Conservation (phyloP, 1,140 invertebrate species). For the Samia ricini region DNA sequence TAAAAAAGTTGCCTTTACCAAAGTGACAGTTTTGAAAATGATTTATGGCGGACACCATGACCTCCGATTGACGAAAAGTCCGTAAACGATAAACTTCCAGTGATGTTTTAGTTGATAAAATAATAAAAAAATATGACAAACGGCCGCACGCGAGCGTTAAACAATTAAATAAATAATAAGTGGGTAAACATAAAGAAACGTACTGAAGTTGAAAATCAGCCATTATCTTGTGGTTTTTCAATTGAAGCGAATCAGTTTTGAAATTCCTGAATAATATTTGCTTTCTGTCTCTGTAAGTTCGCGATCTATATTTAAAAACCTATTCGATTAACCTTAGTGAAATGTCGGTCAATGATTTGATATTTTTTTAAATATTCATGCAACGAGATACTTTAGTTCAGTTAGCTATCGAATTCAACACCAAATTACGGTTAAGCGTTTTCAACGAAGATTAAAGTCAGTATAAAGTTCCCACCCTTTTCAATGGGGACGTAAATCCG, state of each 20-base stretch:
- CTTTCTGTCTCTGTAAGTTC: too few relatives aligned
- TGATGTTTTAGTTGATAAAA: not conserved
- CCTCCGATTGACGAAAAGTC: constrained; percentile 15
- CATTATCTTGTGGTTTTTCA: too few relatives aligned
- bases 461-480: constrained; percentile 8
- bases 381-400: not conserved
- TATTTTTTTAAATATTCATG: not conserved
- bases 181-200: too few relatives aligned
- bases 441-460: constrained; percentile 11
- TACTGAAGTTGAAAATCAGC: too few relatives aligned
- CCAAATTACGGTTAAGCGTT: constrained; percentile 11
- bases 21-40: constrained; percentile 43
- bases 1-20: constrained; percentile 39
- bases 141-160: too few relatives aligned
- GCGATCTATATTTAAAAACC: too few relatives aligned
- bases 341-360: too few relatives aligned
- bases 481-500: constrained; percentile 9
- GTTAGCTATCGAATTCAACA: constrained; percentile 1
- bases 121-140: not conserved
- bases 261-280: too few relatives aligned
- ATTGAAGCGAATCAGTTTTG: too few relatives aligned
- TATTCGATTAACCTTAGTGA: too few relatives aligned
- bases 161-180: not conserved
- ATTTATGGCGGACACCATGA: constrained; percentile 33
- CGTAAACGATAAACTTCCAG: constrained; percentile 28